Percentiles rank a stretch among this genome's conserved stretches.
Evolutionary conservation across 2,113 vertebrate species (phyloP).

Genomic region (Patagioenas fasciata): DNA sequence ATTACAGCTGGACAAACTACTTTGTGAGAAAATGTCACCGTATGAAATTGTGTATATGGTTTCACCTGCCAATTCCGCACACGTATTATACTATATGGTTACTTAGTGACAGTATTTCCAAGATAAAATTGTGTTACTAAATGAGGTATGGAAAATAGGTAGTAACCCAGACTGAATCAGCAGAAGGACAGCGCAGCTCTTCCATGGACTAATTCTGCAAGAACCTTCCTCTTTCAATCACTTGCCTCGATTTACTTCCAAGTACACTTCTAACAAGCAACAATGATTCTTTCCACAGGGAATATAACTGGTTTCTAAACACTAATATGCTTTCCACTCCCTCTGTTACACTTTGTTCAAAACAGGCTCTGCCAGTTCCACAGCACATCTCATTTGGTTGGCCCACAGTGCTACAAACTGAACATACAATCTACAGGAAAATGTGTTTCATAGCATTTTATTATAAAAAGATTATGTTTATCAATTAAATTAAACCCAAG

Average conservation of each 20-base stretch:
- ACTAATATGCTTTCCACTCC: neutral
- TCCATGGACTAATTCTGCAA: neutral
- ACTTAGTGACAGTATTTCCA: neutral
- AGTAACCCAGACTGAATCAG: neutral
- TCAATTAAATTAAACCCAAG: neutral
- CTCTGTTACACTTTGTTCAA: neutral
- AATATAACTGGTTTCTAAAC: neutral
- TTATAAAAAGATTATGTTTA: neutral
- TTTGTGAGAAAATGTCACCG: neutral
- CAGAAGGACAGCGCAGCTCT: neutral
- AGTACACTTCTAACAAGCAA: neutral
- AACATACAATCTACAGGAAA: neutral
- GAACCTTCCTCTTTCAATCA: neutral
- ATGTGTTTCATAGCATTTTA: neutral
- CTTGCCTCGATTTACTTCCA: neutral
- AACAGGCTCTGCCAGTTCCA: neutral
- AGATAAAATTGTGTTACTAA: neutral
- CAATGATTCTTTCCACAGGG: neutral
- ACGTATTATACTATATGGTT: neutral
- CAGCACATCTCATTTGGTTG: rapidly evolving
- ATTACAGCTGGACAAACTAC: neutral
- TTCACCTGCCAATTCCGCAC: neutral
- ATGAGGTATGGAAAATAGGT: neutral
- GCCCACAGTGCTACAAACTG: neutral
- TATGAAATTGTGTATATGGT: neutral